phyloP scores from a whole-genome alignment of 1,140 invertebrate species.

The Chelonus insularis region DNA sequence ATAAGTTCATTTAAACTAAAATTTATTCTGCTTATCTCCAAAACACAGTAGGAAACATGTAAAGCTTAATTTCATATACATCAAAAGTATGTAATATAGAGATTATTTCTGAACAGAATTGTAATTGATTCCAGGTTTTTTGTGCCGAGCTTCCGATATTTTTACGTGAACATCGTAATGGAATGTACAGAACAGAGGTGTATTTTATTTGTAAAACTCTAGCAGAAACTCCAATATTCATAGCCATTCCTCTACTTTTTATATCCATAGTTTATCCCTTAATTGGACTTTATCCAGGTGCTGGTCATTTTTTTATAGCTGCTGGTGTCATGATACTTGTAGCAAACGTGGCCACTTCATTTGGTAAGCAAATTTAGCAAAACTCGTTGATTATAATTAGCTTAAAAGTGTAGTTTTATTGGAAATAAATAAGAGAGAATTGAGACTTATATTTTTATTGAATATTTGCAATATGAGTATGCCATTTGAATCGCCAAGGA shows the following conservation, averaged over 20 bases:
- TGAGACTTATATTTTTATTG: neutral
- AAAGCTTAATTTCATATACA: too few species aligned
- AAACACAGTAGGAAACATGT: too few species aligned
- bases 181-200: constrained; percentile 89
- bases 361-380: too few species aligned
- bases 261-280: constrained; percentile 84
- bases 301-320: constrained; percentile 75
- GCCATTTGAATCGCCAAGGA: constrained; percentile 9
- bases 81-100: too few species aligned
- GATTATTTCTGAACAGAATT: too few species aligned
- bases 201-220: constrained; percentile 93
- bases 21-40: too few species aligned
- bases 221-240: constrained; percentile 82
- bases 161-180: constrained; percentile 86
- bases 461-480: neutral
- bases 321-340: constrained; percentile 77
- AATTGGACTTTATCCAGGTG: constrained; percentile 77
- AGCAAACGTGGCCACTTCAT: constrained; percentile 88
- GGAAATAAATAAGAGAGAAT: neutral
- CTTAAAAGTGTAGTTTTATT: neutral
- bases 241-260: constrained; percentile 82
- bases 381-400: too few species aligned
- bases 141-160: constrained; percentile 91
- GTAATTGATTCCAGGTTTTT: too few species aligned
- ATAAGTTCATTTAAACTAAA: too few species aligned